Percentiles rank a stretch among this genome's conserved stretches.
Evolutionary conservation across 2,888 invertebrate species (phyloP).

Genomic region (Tribolium freemani): DNA sequence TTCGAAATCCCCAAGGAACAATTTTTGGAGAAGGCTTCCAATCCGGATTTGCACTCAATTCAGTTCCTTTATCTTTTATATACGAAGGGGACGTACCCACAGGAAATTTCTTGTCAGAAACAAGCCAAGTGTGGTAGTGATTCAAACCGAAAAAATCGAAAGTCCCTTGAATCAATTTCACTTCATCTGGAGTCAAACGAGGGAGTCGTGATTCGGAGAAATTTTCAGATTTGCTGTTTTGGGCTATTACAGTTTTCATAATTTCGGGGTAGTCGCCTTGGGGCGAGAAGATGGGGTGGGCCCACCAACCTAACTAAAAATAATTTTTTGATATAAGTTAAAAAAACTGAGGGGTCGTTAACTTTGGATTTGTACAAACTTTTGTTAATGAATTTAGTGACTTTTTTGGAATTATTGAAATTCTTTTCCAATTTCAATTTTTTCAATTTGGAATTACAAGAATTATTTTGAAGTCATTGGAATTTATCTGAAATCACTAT

Average conservation of each 20-base stretch:
- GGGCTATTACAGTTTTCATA: constrained; percentile 67
- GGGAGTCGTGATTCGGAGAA: constrained; percentile 68
- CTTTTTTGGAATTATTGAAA: too few relatives aligned
- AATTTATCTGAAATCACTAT: too few relatives aligned
- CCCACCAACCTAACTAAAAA: constrained; percentile 68
- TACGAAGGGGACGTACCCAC: constrained; percentile 60
- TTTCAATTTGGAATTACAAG: too few relatives aligned
- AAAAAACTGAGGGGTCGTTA: neutral
- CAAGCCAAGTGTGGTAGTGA: constrained; percentile 72
- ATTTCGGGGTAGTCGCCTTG: constrained; percentile 71
- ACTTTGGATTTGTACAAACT: neutral
- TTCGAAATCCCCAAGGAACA: constrained; percentile 74
- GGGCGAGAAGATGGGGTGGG: constrained; percentile 68
- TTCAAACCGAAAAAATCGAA: constrained; percentile 79
- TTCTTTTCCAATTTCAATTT: too few relatives aligned
- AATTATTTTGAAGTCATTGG: too few relatives aligned
- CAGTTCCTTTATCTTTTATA: constrained; percentile 60
- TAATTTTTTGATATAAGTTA: neutral
- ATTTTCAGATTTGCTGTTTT: constrained; percentile 67
- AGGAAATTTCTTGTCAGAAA: constrained; percentile 59
- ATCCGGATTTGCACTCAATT: constrained; percentile 63
- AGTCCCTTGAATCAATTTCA: constrained; percentile 68
- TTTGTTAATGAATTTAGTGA: too few relatives aligned
- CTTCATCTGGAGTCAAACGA: constrained; percentile 65
- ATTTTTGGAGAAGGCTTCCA: constrained; percentile 71